Conservation (phyloP, 2,888 invertebrate genomes). For the Agriopis marginaria region DNA sequence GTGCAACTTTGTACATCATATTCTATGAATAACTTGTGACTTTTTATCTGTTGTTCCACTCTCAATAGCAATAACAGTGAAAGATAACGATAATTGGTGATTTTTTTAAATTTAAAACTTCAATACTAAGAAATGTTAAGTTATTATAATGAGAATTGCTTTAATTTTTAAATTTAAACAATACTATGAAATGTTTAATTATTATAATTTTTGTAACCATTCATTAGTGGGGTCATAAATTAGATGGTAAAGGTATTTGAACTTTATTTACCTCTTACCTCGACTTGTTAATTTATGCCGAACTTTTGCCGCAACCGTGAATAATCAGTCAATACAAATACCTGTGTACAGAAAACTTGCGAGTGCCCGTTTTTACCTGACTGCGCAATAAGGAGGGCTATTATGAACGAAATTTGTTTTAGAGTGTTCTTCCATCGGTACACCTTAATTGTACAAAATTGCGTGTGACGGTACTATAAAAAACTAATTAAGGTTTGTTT, state of each 20-base stretch:
- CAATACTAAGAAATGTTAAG: conserved; percentile 1
- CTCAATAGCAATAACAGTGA: background rate
- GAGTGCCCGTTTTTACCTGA: background rate
- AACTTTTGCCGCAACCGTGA: background rate
- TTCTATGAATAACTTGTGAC: conserved; percentile 6
- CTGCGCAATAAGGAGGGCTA: too few relatives aligned
- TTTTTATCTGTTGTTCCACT: conserved; percentile 20
- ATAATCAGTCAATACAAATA: background rate
- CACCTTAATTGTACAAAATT: conserved; percentile 2
- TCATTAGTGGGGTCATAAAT: background rate
- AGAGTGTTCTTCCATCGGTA: conserved; percentile 1
- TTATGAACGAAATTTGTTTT: background rate
- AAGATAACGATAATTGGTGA: background rate
- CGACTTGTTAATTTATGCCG: background rate
- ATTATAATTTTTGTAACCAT: background rate
- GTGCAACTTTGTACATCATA: conserved; percentile 25
- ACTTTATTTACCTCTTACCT: background rate
- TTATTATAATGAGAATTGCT: background rate
- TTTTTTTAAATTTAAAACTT: background rate
- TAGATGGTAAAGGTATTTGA: background rate
- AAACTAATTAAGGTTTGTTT: background rate
- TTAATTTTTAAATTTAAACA: too few relatives aligned
- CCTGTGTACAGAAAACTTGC: background rate
- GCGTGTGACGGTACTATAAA: conserved; percentile 1
- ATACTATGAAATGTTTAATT: background rate